Base-by-base conservation (phyloP, 2,113 vertebrate genomes). In the Bambusicola thoracicus region DNA sequence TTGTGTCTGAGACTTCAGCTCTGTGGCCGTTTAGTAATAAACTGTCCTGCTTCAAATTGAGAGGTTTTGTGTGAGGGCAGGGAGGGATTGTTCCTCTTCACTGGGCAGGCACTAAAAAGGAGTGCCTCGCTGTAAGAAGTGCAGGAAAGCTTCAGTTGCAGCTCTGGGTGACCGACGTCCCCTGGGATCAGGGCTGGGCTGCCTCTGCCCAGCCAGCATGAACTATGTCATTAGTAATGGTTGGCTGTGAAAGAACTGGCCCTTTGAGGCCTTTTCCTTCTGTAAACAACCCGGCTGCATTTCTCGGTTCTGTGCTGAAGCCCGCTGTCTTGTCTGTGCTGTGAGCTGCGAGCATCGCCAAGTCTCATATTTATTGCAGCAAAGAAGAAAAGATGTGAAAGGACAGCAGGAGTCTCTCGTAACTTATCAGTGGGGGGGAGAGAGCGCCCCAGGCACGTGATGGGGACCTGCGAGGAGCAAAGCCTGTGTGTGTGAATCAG, bases 311-410 rank as follows among this genome's bases (percentile, higher is more conserved):
- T 68, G 67, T 76, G 78, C 93, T 75, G 74, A 87, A 74, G 81
- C 92, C 90, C 34, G 61, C 77, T 67, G 22, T 72, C 82, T 9
- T 82, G 72, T 95, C 74, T 91, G 93, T 80, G 88, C 94, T 91
- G 80, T 95, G 91, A 62, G 94, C 80, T 96, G 61, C 83, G 61
- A 95, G 91, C 75, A 11, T 66, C 92, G 92, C 95, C 94, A 9
- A 74, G 90, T 69, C 92, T 91, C n/a, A 5, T 93, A 81, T 97
- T 95, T 95, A 88, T 93, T 88, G 87, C 96, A 86, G 97, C 95
- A 61, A 94, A 88, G 88, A 91, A 67, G 58, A 61, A 92, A 81
- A 77, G 92, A 53, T 38, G 73, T 70, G 90, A 58, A 84, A 86
- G 91, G 70, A 34, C 86, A 81, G 93, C 78, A 85, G 34, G 18